Evolutionary conservation across 2,888 invertebrate species (phyloP).

Genomic region (Uloborus plumipes): DNA sequence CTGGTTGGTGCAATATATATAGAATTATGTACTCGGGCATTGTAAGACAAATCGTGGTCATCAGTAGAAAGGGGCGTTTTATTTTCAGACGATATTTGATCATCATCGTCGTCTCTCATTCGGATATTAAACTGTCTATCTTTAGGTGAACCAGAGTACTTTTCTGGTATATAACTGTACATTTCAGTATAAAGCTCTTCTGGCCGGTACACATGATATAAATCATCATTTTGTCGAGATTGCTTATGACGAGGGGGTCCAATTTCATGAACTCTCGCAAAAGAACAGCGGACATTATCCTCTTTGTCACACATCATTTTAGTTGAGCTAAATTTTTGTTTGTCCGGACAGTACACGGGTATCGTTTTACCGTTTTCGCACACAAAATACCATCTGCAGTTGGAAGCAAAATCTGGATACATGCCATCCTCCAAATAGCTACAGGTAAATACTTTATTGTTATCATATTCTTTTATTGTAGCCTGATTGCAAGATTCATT

Average conservation of each 20-base stretch:
- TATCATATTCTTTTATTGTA: background rate
- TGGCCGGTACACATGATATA: conserved; percentile 43
- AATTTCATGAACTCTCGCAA: background rate
- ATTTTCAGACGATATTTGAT: background rate
- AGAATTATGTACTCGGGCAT: conserved; percentile 29
- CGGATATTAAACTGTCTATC: background rate
- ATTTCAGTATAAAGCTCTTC: conserved; percentile 52
- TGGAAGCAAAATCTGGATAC: conserved; percentile 57
- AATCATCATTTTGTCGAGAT: conserved; percentile 24
- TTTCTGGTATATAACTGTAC: conserved; percentile 13
- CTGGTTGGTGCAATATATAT: conserved; percentile 29
- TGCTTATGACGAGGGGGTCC: conserved; percentile 2
- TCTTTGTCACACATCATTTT: conserved; percentile 62
- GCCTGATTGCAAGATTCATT: background rate
- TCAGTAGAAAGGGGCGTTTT: conserved; percentile 25
- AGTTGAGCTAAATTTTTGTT: conserved; percentile 52
- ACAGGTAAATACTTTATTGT: conserved; percentile 43
- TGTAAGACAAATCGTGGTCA: conserved; percentile 7
- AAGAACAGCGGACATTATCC: conserved; percentile 31
- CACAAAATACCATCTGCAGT: conserved; percentile 64
- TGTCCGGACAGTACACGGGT: conserved; percentile 61
- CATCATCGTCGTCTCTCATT: conserved; percentile 36
- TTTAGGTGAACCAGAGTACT: conserved; percentile 3
- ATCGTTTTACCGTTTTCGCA: conserved; percentile 60
- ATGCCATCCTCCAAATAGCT: conserved; percentile 48